Conservation (phyloP, 2,113 vertebrate genomes). For the Macrotis lagotis region DNA sequence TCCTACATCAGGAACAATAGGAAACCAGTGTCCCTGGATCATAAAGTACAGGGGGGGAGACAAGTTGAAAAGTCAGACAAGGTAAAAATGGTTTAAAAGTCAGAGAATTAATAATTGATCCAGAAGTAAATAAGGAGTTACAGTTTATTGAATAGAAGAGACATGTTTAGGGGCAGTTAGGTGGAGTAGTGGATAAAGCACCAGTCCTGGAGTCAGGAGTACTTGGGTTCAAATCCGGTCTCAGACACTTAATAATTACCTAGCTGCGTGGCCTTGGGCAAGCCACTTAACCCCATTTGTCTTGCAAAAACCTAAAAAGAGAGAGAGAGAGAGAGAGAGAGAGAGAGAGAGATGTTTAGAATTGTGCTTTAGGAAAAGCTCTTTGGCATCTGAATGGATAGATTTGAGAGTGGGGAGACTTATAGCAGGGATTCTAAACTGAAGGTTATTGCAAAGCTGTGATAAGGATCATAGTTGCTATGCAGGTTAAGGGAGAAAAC, state of each 20-base stretch:
- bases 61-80: neutral
- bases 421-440: neutral
- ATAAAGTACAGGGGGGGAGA: neutral
- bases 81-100: neutral
- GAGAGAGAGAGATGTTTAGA: too few relatives aligned
- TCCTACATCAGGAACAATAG: neutral
- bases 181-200: too few relatives aligned
- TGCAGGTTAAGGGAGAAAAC: neutral
- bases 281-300: too few relatives aligned
- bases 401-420: neutral
- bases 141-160: neutral
- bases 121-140: neutral
- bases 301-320: too few relatives aligned
- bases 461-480: neutral
- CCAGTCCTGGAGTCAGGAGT: too few relatives aligned
- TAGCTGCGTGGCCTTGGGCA: too few relatives aligned
- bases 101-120: neutral
- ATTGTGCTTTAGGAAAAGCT: neutral
- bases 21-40: neutral
- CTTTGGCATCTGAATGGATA: neutral
- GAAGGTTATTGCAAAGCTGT: neutral
- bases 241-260: too few relatives aligned
- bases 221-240: too few relatives aligned
- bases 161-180: too few relatives aligned
- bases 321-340: too few relatives aligned